A percentile compares a stretch with the other conserved stretches of the same genome.
phyloP scores from a whole-genome alignment of 2,888 invertebrate genomes.

The Ischnus inquisitorius region DNA sequence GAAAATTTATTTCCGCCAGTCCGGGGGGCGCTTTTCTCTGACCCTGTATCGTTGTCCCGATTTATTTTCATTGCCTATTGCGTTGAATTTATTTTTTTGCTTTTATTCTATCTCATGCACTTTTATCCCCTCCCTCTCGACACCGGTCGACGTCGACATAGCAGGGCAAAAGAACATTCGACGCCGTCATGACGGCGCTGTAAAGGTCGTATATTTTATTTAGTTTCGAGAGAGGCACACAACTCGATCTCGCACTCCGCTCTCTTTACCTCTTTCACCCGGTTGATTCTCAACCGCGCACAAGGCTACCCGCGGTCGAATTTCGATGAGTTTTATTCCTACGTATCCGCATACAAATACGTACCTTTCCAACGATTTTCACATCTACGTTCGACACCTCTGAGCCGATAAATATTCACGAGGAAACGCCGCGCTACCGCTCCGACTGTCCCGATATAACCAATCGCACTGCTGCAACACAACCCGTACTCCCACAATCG shows the following conservation, averaged over 20 bases:
- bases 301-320: background rate
- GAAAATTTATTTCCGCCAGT: background rate
- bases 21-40: background rate
- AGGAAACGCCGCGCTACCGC: conserved; percentile 26
- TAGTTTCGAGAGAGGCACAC: conserved; percentile 12
- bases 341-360: background rate
- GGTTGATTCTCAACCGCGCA: conserved; percentile 2
- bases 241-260: conserved; percentile 11
- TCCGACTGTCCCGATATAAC: conserved; percentile 17
- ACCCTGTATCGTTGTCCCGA: background rate
- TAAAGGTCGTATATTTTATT: conserved; percentile 47
- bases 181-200: background rate
- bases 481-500: background rate
- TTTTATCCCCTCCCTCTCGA: background rate
- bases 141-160: too few relatives aligned
- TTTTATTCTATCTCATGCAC: background rate
- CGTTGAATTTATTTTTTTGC: background rate
- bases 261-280: conserved; percentile 29
- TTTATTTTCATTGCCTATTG: background rate
- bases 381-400: background rate
- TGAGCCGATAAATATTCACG: conserved; percentile 62
- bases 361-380: background rate
- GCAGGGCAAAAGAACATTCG: background rate
- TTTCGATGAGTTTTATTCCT: background rate
- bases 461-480: conserved; percentile 25